phyloP scores from a whole-genome alignment of 2,888 invertebrate species.

The Drosophila kanekoi region DNA sequence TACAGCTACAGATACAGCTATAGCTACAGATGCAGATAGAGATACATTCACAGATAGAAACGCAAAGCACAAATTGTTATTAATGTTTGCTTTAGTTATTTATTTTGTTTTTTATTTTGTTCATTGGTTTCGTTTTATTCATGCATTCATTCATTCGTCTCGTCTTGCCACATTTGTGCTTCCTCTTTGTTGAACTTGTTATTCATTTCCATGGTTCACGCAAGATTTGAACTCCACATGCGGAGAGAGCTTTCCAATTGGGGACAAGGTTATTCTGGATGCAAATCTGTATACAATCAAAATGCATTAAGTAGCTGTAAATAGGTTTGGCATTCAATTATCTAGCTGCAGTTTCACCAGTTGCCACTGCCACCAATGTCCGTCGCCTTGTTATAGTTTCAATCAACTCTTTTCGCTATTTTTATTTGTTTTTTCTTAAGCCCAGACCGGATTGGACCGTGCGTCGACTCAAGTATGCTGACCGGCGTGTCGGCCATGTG shows the following conservation, averaged over 20 bases:
- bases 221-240: constrained; percentile 31
- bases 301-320: neutral
- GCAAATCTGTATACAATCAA: neutral
- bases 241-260: constrained; percentile 1
- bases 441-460: constrained; percentile 50
- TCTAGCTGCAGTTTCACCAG: constrained; percentile 50
- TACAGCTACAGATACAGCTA: neutral
- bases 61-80: constrained; percentile 53
- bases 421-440: constrained; percentile 6
- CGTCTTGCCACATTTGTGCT: constrained; percentile 14
- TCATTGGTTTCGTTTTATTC: constrained; percentile 20
- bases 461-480: constrained; percentile 41
- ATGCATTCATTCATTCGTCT: constrained; percentile 17
- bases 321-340: constrained; percentile 21
- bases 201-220: constrained; percentile 39
- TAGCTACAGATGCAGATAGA: too few species aligned
- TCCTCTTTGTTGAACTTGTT: constrained; percentile 12
- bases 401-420: constrained; percentile 38
- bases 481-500: constrained; percentile 60
- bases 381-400: constrained; percentile 55
- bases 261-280: constrained; percentile 32
- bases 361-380: constrained; percentile 10
- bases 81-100: constrained; percentile 60
- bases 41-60: constrained; percentile 3
- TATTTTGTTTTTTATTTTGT: constrained; percentile 31